phyloP scores from a whole-genome alignment of 2,113 vertebrate species.

The Poecile atricapillus region DNA sequence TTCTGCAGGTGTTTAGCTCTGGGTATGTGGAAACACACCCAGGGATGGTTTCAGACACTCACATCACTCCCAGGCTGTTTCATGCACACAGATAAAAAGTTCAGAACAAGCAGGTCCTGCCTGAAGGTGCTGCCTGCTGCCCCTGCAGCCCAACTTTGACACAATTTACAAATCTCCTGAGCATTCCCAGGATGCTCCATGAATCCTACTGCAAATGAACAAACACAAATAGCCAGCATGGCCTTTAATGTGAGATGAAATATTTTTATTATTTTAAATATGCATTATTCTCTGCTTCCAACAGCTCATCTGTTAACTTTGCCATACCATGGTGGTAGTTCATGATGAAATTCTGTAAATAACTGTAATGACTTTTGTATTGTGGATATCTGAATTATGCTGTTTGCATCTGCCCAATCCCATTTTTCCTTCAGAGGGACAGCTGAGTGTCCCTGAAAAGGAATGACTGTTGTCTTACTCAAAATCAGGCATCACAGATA shows the following conservation, averaged over 20 bases:
- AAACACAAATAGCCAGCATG: not conserved
- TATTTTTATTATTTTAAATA: not conserved
- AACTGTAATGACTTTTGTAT: not conserved
- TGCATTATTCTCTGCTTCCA: not conserved
- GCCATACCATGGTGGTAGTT: not conserved
- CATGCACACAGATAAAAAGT: not conserved
- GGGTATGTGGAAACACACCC: not conserved
- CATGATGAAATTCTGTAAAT: conserved; percentile 4
- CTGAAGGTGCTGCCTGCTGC: not conserved
- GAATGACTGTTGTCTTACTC: not conserved
- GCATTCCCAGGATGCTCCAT: not conserved
- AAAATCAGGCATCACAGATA: conserved; percentile 61
- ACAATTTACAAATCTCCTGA: not conserved
- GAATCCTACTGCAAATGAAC: not conserved
- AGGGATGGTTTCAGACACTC: not conserved
- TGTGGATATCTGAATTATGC: not conserved
- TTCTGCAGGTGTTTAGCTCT: not conserved
- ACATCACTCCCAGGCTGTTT: not conserved
- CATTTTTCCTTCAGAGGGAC: conserved; percentile 9
- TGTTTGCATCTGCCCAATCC: conserved; percentile 1
- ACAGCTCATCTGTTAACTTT: not conserved
- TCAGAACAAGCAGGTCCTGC: not conserved
- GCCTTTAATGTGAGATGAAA: not conserved
- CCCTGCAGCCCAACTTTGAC: accelerated
- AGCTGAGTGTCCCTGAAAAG: not conserved